These are phyloP conservation scores for Choloepus didactylus DNA, from an alignment of 2,797 vertebrate species.

Conservation along the genomic window DNA sequence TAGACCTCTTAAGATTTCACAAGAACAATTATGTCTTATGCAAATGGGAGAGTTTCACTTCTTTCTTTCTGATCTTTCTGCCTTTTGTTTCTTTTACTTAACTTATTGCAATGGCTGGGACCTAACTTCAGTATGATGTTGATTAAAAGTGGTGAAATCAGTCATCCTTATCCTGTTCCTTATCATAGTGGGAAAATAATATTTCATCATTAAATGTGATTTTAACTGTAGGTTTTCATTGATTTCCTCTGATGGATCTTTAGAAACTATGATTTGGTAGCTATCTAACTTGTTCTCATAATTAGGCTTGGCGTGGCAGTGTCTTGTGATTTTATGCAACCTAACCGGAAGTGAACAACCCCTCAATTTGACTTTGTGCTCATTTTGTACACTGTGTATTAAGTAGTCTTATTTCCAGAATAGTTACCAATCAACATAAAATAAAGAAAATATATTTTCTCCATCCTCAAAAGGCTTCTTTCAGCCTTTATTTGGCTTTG, in stretches of 20 bases:
- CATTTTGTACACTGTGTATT: background rate
- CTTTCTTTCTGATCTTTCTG: background rate
- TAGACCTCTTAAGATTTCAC: background rate
- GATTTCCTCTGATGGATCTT: background rate
- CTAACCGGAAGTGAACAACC: background rate
- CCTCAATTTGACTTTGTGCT: background rate
- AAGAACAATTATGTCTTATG: background rate
- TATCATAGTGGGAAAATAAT: background rate
- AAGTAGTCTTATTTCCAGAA: background rate
- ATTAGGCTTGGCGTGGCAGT: background rate
- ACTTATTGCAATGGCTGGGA: background rate
- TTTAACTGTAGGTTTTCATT: background rate
- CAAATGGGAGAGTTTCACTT: background rate
- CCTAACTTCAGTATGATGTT: background rate
- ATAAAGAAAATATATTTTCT: background rate
- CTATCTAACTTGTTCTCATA: background rate
- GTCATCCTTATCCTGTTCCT: background rate
- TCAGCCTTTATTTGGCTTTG: background rate
- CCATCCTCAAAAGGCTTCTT: background rate
- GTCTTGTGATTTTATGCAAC: background rate
- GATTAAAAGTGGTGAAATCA: background rate
- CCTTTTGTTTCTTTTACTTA: background rate
- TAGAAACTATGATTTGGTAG: background rate
- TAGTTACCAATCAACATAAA: background rate
- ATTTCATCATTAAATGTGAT: background rate